Evolutionary conservation across 2,888 invertebrate species (phyloP).

Genomic region (Eurytoma californica): DNA sequence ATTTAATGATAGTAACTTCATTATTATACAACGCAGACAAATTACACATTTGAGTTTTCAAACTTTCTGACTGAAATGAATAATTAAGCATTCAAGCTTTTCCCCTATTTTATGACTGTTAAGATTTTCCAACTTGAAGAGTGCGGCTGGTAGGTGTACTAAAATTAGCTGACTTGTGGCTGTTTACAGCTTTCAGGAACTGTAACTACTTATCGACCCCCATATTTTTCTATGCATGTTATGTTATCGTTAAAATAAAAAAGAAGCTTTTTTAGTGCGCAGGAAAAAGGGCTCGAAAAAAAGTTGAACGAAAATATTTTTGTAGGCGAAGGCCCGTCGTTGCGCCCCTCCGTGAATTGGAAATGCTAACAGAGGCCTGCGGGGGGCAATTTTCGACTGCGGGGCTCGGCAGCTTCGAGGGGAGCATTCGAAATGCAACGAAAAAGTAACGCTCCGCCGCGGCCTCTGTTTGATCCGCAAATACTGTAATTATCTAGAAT

Average conservation of each 20-base stretch:
- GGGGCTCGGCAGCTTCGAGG: not conserved
- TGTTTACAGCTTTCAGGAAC: too few species aligned
- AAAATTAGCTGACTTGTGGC: too few species aligned
- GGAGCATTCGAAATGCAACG: slow-evolving; percentile 55
- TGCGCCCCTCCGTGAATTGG: slow-evolving; percentile 22
- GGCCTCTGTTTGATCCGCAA: slow-evolving; percentile 75
- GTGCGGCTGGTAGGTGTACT: too few species aligned
- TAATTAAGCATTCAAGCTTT: too few species aligned
- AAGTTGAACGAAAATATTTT: too few species aligned
- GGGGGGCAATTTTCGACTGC: slow-evolving; percentile 13
- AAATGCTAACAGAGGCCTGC: slow-evolving; percentile 30
- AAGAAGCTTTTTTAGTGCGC: too few species aligned
- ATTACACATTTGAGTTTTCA: not conserved
- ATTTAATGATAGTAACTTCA: too few species aligned
- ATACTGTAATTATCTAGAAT: slow-evolving; percentile 75
- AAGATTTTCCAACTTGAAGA: not conserved
- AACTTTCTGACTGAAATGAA: not conserved
- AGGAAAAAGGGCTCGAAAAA: too few species aligned
- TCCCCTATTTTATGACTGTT: not conserved
- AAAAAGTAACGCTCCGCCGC: slow-evolving; percentile 25
- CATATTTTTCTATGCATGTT: too few species aligned
- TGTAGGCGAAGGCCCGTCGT: not conserved
- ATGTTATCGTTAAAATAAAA: too few species aligned
- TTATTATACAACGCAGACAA: not conserved
- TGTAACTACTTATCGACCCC: too few species aligned